Evolutionary conservation across 2,113 vertebrate species (phyloP).

Genomic region (Etheostoma cragini): DNA sequence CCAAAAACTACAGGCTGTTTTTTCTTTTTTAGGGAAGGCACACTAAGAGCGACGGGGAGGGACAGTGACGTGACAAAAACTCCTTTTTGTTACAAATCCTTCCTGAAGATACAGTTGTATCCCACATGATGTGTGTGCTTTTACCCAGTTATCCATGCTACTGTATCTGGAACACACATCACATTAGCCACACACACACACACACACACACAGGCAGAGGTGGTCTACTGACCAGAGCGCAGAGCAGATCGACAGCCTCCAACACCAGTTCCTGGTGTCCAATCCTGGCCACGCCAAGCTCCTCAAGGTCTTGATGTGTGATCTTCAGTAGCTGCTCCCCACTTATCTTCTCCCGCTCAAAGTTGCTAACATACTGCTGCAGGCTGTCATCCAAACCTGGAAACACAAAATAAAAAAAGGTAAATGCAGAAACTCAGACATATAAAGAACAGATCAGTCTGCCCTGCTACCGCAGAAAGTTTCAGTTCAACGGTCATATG

Average conservation of each 20-base stretch:
- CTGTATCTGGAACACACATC: background rate
- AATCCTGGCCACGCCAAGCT: slow-evolving; percentile 93
- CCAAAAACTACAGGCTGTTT: slow-evolving; percentile 32
- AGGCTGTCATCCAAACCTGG: slow-evolving; percentile 95
- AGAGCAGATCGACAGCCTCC: slow-evolving; percentile 97
- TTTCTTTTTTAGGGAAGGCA: background rate
- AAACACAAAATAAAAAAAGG: slow-evolving; percentile 3
- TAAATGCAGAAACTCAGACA: background rate
- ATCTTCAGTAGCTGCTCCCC: slow-evolving; percentile 96
- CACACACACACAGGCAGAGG: background rate
- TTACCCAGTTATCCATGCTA: background rate
- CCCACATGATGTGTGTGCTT: background rate
- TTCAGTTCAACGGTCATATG: slow-evolving; percentile 15
- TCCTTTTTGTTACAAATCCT: background rate
- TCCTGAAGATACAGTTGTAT: background rate
- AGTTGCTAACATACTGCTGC: slow-evolving; percentile 93
- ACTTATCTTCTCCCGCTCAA: slow-evolving; percentile 96
- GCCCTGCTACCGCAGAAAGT: background rate
- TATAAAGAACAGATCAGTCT: background rate
- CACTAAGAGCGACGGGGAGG: background rate
- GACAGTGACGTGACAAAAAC: background rate
- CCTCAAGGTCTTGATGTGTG: slow-evolving; percentile 97
- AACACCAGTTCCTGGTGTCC: slow-evolving; percentile 97
- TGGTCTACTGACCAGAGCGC: slow-evolving; percentile 92
- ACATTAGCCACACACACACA: background rate